Percentiles rank a stretch among this genome's conserved stretches.
Evolutionary conservation across 2,113 vertebrate genomes (phyloP).

Genomic region (Strix aluco): DNA sequence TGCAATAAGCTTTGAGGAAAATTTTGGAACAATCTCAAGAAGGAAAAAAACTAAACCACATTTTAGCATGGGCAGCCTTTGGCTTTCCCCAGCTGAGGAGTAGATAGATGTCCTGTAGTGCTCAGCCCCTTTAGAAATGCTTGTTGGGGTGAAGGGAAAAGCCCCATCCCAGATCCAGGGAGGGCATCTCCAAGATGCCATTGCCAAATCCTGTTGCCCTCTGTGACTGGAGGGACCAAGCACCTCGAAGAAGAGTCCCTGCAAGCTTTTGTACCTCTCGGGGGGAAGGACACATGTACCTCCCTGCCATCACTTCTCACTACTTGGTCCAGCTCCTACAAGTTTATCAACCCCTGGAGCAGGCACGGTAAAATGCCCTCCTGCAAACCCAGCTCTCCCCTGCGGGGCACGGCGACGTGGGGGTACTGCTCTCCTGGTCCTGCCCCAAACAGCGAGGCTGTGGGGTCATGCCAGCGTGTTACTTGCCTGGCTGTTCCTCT

Average conservation of each 20-base stretch:
- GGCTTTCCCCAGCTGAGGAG: background rate
- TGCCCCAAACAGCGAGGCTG: background rate
- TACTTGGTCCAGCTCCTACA: background rate
- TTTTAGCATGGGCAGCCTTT: constrained; percentile 40
- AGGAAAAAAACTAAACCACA: constrained; percentile 16
- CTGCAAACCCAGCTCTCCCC: background rate
- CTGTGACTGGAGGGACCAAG: background rate
- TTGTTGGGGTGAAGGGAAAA: background rate
- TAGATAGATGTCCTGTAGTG: background rate
- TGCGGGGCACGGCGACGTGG: rapidly evolving
- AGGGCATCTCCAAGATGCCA: background rate
- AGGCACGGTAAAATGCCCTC: rapidly evolving
- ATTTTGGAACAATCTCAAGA: background rate
- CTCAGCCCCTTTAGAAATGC: background rate
- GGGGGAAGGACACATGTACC: background rate
- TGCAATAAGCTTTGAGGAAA: constrained; percentile 23
- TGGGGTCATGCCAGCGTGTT: background rate
- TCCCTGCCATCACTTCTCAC: background rate
- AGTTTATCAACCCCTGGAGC: background rate
- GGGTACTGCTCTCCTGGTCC: background rate
- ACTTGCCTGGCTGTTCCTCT: background rate
- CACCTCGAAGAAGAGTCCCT: background rate
- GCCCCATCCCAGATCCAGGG: background rate
- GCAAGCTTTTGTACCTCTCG: background rate
- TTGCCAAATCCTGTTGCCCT: background rate